Percentiles rank a stretch among this genome's conserved stretches.
These are phyloP conservation scores for Leucopsar rothschildi DNA, from an alignment of 2,113 vertebrate genomes.

Conservation along the genomic window DNA sequence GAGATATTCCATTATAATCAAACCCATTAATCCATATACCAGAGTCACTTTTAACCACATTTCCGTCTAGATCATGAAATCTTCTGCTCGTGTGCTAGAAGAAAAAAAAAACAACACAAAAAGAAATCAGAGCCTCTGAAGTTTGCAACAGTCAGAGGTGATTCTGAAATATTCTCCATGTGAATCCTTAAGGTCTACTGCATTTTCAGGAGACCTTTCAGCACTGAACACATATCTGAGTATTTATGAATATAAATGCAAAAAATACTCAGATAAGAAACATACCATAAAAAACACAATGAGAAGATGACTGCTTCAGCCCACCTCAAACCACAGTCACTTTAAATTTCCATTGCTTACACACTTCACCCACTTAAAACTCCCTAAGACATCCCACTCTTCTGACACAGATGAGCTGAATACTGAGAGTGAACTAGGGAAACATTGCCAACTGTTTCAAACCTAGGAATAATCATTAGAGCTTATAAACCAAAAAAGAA, in stretches of 20 bases:
- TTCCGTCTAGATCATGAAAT: constrained; percentile 85
- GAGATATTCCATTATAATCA: constrained; percentile 89
- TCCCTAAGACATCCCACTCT: neutral
- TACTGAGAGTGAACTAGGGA: neutral
- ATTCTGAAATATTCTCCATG: neutral
- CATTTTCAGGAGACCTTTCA: neutral
- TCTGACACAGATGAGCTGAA: neutral
- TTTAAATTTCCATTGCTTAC: neutral
- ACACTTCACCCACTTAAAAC: neutral
- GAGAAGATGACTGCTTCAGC: neutral
- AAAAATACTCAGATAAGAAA: neutral
- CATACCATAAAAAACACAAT: neutral
- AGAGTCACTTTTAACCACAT: constrained; percentile 84
- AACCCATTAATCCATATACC: constrained; percentile 97
- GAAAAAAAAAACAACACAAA: neutral
- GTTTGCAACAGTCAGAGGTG: neutral
- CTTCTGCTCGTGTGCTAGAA: constrained; percentile 84
- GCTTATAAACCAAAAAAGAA: neutral
- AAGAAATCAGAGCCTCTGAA: neutral
- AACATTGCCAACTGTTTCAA: neutral
- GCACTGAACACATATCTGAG: neutral
- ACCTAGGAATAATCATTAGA: neutral
- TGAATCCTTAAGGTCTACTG: neutral
- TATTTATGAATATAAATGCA: neutral
- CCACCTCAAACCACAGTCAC: neutral